A percentile compares a stretch with the other conserved stretches of the same genome.
Evolutionary conservation across 2,797 vertebrate genomes (phyloP).

Genomic region (Adelosebastes latens): DNA sequence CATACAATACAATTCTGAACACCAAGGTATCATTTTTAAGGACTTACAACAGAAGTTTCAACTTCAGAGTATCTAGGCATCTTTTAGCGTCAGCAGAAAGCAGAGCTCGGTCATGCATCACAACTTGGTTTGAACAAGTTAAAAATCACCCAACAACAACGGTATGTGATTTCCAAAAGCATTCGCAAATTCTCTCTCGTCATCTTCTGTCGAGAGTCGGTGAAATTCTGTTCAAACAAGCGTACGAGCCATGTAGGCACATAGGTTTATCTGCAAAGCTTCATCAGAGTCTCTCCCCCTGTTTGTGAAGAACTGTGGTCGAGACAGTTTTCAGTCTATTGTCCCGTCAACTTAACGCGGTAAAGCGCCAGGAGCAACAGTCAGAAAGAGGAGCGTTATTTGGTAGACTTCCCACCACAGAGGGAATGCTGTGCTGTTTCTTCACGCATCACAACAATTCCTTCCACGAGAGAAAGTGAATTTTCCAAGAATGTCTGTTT

Average conservation of each 20-base stretch:
- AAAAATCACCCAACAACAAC: slow-evolving; percentile 9
- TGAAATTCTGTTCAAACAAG: slow-evolving; percentile 59
- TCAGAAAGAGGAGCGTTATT: slow-evolving; percentile 43
- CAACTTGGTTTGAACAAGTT: slow-evolving; percentile 54
- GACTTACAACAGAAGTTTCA: slow-evolving; percentile 47
- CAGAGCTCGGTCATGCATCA: slow-evolving; percentile 60
- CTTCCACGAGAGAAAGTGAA: slow-evolving; percentile 28
- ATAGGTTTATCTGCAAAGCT: slow-evolving; percentile 74
- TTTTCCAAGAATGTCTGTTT: slow-evolving; percentile 16
- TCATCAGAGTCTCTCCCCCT: slow-evolving; percentile 49
- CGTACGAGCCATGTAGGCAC: slow-evolving; percentile 72
- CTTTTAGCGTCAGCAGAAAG: slow-evolving; percentile 52
- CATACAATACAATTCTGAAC: slow-evolving; percentile 34
- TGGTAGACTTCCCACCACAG: slow-evolving; percentile 57
- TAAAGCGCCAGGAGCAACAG: slow-evolving; percentile 10
- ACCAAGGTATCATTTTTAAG: slow-evolving; percentile 28
- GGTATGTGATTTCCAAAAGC: slow-evolving; percentile 27
- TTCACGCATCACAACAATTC: slow-evolving; percentile 33
- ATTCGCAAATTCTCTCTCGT: slow-evolving; percentile 6
- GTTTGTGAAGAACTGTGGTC: slow-evolving; percentile 29
- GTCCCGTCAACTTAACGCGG: slow-evolving; percentile 14
- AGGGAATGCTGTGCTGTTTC: slow-evolving; percentile 40
- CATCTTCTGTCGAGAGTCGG: slow-evolving; percentile 19
- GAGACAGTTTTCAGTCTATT: slow-evolving; percentile 36
- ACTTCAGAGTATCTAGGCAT: slow-evolving; percentile 53